Evolutionary conservation across 1,140 invertebrate species (phyloP), one percentile per base, ranked within the genome.

Genomic region (Lanistes nyassanus): DNA sequence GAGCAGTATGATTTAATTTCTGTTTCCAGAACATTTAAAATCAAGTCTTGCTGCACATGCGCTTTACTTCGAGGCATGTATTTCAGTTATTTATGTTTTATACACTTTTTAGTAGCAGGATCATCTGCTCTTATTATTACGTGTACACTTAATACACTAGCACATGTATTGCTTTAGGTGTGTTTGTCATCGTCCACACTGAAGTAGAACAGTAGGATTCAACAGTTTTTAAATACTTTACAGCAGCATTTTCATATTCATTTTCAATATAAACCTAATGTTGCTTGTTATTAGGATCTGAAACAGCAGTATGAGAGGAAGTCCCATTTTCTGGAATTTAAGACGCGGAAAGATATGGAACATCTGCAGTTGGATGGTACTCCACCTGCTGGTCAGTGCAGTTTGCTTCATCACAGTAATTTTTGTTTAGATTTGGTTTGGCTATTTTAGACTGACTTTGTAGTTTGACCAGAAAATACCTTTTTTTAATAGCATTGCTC

Each of bases 21-120:
- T 34, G 66, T 65, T 80, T 83, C 29, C 74, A 86, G 84, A 83
- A 71, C 85, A 86, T 75, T 70, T 85, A 23, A 83, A 83, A 70
- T 75, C 80, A 31, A 83, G 84, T 74, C 78, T 86, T 37, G 75
- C 81, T 66, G 80, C 82, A 31, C 85, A 86, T 84, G 85, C 83
- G 53, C 80, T 75, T 34, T 85, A 83, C 76, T 83, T 84, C 66
- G 79, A 85, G 79, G 84, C 85, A 75, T 74, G 71, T 60, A 69
- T 60, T 16, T 47, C 7, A 42, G 2, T 13, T 9, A 31, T 34
- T n/a, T 34, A 34, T 66, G 13, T 66, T 37, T 5, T 34, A 0
- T 4, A 0, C 34, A 19, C 34, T 1, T 66, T 66, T 66, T 31
- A 31, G 0, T 16, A 47, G 42, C 42, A 47, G 9, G 42, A 47